Conservation (phyloP, 2,888 invertebrate species). For the Muscina levida region DNA sequence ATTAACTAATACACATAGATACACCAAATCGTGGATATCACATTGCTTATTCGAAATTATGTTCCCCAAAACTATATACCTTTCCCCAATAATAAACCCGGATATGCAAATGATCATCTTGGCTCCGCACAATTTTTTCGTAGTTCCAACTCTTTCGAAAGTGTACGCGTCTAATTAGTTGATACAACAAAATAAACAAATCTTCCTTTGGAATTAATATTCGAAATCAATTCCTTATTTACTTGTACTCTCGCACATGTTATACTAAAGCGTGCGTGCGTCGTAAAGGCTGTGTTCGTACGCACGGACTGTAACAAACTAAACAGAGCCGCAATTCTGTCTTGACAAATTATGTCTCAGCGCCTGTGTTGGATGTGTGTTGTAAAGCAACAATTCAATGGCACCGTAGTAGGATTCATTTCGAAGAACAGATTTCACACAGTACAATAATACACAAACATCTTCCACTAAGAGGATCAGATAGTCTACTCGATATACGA, state of each 20-base stretch:
- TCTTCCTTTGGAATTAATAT: not conserved
- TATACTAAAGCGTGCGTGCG: not conserved
- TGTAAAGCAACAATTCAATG: too few relatives aligned
- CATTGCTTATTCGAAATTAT: not conserved
- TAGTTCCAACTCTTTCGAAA: not conserved
- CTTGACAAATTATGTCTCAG: not conserved
- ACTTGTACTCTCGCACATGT: not conserved
- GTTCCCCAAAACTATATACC: slow-evolving; percentile 74
- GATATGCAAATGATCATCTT: slow-evolving; percentile 83
- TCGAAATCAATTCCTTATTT: not conserved
- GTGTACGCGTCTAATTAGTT: not conserved
- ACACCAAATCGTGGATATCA: too few relatives aligned
- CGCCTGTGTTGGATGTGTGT: too few relatives aligned
- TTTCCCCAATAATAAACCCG: slow-evolving; percentile 82
- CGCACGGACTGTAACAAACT: slow-evolving; percentile 48
- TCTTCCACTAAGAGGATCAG: too few relatives aligned
- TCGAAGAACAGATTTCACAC: not conserved
- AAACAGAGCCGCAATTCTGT: slow-evolving; percentile 33
- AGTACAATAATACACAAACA: too few relatives aligned
- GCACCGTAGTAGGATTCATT: too few relatives aligned
- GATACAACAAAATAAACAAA: slow-evolving; percentile 12
- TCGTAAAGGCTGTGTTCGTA: slow-evolving; percentile 34
- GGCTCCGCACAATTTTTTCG: not conserved
- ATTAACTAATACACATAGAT: too few relatives aligned
- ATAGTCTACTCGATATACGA: too few relatives aligned